Evolutionary conservation across 2,797 vertebrate species (phyloP).

Genomic region (Megalops cyprinoides): DNA sequence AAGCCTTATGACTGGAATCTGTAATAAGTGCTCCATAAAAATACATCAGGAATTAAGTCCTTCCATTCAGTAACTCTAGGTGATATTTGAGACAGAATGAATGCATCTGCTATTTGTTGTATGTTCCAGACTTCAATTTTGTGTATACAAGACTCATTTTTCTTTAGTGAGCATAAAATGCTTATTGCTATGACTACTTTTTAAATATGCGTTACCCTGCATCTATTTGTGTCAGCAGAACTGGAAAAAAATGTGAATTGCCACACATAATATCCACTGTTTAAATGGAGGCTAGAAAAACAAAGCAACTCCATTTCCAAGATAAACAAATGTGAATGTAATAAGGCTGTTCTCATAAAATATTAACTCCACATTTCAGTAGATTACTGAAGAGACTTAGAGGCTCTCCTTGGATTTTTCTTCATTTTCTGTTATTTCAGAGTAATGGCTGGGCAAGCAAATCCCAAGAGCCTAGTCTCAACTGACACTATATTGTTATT

Average conservation of each 20-base stretch:
- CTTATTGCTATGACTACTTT: not conserved
- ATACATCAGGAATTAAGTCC: not conserved
- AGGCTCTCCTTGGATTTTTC: constrained; percentile 1
- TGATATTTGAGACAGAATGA: not conserved
- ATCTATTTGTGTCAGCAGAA: not conserved
- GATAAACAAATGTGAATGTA: constrained; percentile 16
- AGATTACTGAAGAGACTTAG: constrained; percentile 14
- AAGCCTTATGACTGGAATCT: not conserved
- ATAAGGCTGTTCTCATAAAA: constrained; percentile 25
- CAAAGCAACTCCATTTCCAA: constrained; percentile 19
- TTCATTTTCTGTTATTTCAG: constrained; percentile 13
- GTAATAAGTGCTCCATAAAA: not conserved
- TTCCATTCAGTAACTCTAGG: no score
- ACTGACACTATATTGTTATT: not conserved
- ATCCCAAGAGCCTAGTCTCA: not conserved
- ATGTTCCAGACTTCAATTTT: not conserved
- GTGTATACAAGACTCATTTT: not conserved
- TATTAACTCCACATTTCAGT: constrained; percentile 8
- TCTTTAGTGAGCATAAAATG: not conserved
- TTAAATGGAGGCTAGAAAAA: constrained; percentile 9
- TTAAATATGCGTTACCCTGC: not conserved
- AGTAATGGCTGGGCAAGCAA: not conserved
- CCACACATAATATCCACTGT: constrained; percentile 26
- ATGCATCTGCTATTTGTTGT: not conserved
- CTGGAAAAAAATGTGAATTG: constrained; percentile 14